Conservation (phyloP, 2,888 invertebrate species). For the Theretra japonica region DNA sequence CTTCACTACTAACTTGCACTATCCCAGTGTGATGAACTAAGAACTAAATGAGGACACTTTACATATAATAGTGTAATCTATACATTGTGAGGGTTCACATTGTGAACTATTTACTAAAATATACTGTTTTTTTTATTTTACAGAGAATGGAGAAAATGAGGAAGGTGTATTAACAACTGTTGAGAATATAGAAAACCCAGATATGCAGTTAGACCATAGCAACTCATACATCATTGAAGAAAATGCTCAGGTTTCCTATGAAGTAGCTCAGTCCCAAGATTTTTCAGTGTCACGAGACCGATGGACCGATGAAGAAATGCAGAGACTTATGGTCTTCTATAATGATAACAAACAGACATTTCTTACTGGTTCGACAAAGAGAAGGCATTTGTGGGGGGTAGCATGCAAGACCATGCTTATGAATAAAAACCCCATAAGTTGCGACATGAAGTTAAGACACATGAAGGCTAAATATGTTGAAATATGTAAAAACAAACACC, state of each 20-base stretch:
- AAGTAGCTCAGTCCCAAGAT: conserved; percentile 33
- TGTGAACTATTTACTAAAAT: neutral
- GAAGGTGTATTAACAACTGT: conserved; percentile 60
- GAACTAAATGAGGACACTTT: too few relatives aligned
- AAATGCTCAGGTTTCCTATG: conserved; percentile 35
- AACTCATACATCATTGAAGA: conserved; percentile 51
- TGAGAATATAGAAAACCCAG: conserved; percentile 53
- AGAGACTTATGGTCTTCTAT: conserved; percentile 69
- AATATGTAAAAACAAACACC: conserved; percentile 38
- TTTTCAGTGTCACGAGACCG: conserved; percentile 32
- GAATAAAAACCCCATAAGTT: conserved; percentile 60
- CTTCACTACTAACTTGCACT: too few relatives aligned
- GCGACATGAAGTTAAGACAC: conserved; percentile 62
- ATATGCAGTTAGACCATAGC: conserved; percentile 50
- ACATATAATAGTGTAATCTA: too few relatives aligned
- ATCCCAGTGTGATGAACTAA: too few relatives aligned
- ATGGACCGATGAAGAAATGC: conserved; percentile 69
- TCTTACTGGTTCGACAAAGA: conserved; percentile 58
- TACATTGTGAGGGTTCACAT: neutral
- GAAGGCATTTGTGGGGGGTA: conserved; percentile 70
- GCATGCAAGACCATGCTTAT: conserved; percentile 74
- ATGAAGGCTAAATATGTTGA: conserved; percentile 63
- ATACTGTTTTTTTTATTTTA: conserved; percentile 19
- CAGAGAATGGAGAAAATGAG: conserved; percentile 64
- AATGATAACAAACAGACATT: conserved; percentile 75